Evolutionary conservation across 2,888 invertebrate genomes (phyloP).

Genomic region (Eremobia ochroleuca): DNA sequence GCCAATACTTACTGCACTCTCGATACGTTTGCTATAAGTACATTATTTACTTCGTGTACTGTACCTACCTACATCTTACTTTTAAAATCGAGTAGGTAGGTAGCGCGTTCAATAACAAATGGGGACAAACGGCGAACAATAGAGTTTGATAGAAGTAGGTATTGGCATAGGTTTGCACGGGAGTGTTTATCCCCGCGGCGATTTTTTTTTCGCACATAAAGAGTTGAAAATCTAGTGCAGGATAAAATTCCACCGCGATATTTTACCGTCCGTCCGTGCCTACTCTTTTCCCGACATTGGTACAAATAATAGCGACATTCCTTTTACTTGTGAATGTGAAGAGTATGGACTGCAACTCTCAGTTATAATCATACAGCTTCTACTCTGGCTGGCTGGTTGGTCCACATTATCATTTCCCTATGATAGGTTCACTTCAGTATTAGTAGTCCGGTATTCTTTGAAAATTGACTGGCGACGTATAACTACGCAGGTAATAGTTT

Average conservation of each 20-base stretch:
- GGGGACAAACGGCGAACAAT: not conserved
- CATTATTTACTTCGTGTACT: slow-evolving; percentile 4
- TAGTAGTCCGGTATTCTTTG: not conserved
- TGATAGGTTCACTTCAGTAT: not conserved
- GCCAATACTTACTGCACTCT: slow-evolving; percentile 26
- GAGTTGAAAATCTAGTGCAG: no score
- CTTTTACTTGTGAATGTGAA: not conserved
- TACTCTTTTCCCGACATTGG: not conserved
- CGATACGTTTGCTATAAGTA: slow-evolving; percentile 17
- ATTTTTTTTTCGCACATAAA: no score
- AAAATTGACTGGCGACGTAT: not conserved
- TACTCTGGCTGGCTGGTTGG: not conserved
- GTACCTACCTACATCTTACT: not conserved
- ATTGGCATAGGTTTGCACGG: no score
- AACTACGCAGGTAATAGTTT: not conserved
- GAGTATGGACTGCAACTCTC: not conserved
- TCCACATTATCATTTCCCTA: not conserved
- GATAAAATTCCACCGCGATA: no score
- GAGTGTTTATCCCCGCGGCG: no score
- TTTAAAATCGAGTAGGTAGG: not conserved
- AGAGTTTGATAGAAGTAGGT: slow-evolving; percentile 2
- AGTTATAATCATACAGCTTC: no score
- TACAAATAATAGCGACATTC: not conserved
- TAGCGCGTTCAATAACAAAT: not conserved
- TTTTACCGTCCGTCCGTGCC: not conserved